phyloP scores from a whole-genome alignment of 2,888 invertebrate genomes.

The Cerastis leucographa region DNA sequence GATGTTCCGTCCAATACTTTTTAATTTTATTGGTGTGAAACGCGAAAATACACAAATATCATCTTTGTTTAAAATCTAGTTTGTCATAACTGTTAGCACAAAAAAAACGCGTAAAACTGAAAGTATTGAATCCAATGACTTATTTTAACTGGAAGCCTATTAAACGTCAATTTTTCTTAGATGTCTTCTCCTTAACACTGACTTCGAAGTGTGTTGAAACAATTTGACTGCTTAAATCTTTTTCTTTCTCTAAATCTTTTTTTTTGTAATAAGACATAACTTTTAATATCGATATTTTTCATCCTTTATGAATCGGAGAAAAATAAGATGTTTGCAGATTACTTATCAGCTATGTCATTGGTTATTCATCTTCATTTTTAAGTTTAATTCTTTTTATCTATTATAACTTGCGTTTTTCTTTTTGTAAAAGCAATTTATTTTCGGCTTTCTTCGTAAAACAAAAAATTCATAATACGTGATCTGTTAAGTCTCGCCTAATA shows the following conservation, averaged over 20 bases:
- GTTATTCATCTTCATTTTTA: conserved; percentile 3
- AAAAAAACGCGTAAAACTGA: background rate
- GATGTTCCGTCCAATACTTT: background rate
- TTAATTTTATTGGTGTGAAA: background rate
- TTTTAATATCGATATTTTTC: background rate
- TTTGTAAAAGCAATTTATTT: conserved; percentile 1
- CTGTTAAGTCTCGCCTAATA: conserved; percentile 10
- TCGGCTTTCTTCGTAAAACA: conserved; percentile 14
- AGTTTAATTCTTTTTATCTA: background rate
- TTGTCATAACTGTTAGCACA: background rate
- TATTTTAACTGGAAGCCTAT: background rate
- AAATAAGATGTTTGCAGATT: background rate
- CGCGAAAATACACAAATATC: background rate
- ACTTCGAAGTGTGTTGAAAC: background rate
- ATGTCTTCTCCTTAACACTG: background rate
- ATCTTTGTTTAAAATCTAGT: background rate
- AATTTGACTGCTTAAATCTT: conserved; percentile 4
- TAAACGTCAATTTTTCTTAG: background rate
- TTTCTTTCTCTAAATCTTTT: no score
- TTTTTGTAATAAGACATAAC: no score
- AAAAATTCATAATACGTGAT: conserved; percentile 5
- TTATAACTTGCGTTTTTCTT: conserved; percentile 4
- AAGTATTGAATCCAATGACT: background rate
- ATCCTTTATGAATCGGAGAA: background rate
- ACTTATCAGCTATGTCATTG: background rate